Evolutionary conservation across 2,113 vertebrate genomes (phyloP).

Genomic region (Pseudolaguvia tuberculata): DNA sequence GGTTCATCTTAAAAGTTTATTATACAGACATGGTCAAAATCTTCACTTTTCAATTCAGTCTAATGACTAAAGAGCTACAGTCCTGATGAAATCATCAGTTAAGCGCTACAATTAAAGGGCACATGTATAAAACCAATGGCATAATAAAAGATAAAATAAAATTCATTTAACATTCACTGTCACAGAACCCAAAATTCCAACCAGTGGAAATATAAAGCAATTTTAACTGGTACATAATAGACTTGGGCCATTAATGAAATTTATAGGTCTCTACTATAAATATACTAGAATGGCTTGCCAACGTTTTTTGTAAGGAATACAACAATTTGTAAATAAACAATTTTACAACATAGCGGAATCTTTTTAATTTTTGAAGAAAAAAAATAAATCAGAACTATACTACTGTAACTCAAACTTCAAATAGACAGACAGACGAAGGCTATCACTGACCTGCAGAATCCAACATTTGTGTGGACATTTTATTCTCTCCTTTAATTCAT

Average conservation of each 20-base stretch:
- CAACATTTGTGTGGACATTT: background rate
- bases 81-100: constrained; percentile 20
- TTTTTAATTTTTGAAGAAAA: background rate
- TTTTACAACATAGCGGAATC: background rate
- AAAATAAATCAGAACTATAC: background rate
- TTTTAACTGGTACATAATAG: background rate
- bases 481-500: background rate
- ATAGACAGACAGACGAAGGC: background rate
- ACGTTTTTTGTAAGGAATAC: background rate
- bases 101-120: constrained; percentile 28
- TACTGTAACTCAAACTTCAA: background rate
- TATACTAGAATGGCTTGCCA: background rate
- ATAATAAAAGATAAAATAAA: background rate
- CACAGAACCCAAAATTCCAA: background rate
- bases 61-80: constrained; percentile 24
- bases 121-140: constrained; percentile 5
- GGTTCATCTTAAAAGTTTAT: constrained; percentile 42
- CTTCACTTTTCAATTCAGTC: constrained; percentile 31
- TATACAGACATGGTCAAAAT: constrained; percentile 34
- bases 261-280: background rate
- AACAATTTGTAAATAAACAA: background rate
- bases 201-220: constrained; percentile 17
- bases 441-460: background rate
- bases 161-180: background rate
- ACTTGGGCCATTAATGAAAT: background rate